A percentile compares a stretch with the other conserved stretches of the same genome.
Conservation (phyloP, 2,797 vertebrate species). For the Gymnoscopelus microlampas region DNA sequence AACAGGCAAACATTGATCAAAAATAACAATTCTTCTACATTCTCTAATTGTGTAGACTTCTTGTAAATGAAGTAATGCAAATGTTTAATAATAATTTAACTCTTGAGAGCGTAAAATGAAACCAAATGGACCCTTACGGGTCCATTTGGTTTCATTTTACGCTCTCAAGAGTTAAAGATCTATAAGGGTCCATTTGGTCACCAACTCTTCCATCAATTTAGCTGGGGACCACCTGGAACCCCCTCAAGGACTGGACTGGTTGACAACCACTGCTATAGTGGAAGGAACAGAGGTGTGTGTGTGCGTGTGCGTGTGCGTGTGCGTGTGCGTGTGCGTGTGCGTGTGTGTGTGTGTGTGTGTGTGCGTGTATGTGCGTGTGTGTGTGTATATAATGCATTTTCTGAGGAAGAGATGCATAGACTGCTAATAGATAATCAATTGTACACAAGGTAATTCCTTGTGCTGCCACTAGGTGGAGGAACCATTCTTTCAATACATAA, state of each 20-base stretch:
- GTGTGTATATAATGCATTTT: not conserved
- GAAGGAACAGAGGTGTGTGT: not conserved
- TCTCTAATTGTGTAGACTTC: too few relatives aligned
- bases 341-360: slow-evolving; percentile 1
- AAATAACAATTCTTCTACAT: too few relatives aligned
- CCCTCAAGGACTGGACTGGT: too few relatives aligned
- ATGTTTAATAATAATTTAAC: too few relatives aligned
- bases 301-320: not conserved
- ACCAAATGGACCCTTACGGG: too few relatives aligned
- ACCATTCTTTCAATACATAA: slow-evolving; percentile 38
- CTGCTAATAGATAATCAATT: not conserved
- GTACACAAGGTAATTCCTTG: slow-evolving; percentile 17
- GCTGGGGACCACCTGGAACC: too few relatives aligned
- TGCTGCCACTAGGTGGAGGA: slow-evolving; percentile 74
- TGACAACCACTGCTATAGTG: not conserved
- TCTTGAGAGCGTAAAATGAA: too few relatives aligned
- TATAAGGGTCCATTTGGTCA: too few relatives aligned
- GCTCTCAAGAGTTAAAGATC: too few relatives aligned
- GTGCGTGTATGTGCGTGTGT: not conserved
- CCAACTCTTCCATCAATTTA: too few relatives aligned
- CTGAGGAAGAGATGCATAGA: not conserved
- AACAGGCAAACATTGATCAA: not conserved
- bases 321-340: slow-evolving; percentile 1
- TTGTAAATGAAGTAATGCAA: too few relatives aligned
- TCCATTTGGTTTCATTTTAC: too few relatives aligned